Conservation (phyloP, 2,888 invertebrate species). For the Lycocerus yunnanus region DNA sequence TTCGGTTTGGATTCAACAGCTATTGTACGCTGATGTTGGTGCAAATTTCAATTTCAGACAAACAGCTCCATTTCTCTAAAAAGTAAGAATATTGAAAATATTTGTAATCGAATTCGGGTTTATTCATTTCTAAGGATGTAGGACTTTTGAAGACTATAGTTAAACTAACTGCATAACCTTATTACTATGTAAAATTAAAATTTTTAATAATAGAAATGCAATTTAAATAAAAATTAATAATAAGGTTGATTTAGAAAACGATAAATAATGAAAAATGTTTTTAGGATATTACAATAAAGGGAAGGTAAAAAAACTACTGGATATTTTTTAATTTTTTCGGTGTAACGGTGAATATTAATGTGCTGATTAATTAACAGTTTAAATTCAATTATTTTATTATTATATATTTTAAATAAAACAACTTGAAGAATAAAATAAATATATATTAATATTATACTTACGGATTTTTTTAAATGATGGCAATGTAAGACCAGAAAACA, state of each 20-base stretch:
- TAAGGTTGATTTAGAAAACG: not conserved
- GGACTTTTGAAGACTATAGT: not conserved
- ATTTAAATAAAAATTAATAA: not conserved
- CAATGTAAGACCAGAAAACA: not conserved
- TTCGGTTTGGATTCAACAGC: not conserved
- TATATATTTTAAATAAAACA: no score
- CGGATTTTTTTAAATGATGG: not conserved
- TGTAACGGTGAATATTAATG: no score
- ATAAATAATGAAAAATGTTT: not conserved
- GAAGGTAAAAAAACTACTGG: no score
- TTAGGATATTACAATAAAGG: no score
- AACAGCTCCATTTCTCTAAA: not conserved
- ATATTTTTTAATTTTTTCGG: no score
- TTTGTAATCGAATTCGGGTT: not conserved
- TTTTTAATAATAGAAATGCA: not conserved
- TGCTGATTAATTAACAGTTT: no score
- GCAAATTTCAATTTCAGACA: not conserved
- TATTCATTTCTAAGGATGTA: not conserved
- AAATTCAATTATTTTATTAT: no score
- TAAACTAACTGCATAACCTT: not conserved
- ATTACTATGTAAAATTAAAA: not conserved
- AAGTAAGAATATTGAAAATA: not conserved
- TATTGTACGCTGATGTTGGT: not conserved
- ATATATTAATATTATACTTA: not conserved
- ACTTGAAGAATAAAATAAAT: no score